Evolutionary conservation across 2,888 invertebrate genomes (phyloP), one percentile per base, ranked within the genome.

Genomic region (Emesis furor): DNA sequence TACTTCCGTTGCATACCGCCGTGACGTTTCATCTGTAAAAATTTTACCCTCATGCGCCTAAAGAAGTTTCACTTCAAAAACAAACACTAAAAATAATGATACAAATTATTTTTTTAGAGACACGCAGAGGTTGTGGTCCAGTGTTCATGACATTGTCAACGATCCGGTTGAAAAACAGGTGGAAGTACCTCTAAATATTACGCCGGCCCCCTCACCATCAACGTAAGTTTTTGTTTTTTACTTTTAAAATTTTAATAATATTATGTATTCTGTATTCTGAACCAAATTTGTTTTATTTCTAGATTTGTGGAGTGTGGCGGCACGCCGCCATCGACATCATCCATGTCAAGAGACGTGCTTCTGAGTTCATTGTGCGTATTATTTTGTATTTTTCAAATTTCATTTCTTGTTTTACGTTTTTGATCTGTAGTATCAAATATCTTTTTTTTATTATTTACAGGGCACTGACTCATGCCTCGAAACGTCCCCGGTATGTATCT

Each of bases 71-170:
- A 24, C 24, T 24, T 24, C 24, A 35, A 35, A 35, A 35, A 35
- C 46, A 46, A 46, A 46, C 46, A 46, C 46, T 46, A 46, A 7
- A 46, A 46, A 46, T 46, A 46, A 46, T 46, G 46, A 46, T 46
- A 46, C 46, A 46, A 46, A 46, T 46, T 46, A 46, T 46, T 46
- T 46, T 46, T 46, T 46, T 46, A 46, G 46, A 46, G 46, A 46
- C 46, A 46, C 46, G 46, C 46, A 46, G 46, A 46, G 46, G 46
- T 46, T 46, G 46, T 46, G 46, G 46, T 46, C 46, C 3, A 46
- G 46, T 46, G 6, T 46, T 4, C 46, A 46, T 5, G 46, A 46
- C 6, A 46, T 46, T 46, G 46, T 46, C 46, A 8, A 7, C 46
- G 46, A 46, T 46, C 46, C 46, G 4, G 46, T 46, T 46, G 46